Evolutionary conservation across 2,888 invertebrate genomes (phyloP).

Genomic region (Caenorhabditis virilis): DNA sequence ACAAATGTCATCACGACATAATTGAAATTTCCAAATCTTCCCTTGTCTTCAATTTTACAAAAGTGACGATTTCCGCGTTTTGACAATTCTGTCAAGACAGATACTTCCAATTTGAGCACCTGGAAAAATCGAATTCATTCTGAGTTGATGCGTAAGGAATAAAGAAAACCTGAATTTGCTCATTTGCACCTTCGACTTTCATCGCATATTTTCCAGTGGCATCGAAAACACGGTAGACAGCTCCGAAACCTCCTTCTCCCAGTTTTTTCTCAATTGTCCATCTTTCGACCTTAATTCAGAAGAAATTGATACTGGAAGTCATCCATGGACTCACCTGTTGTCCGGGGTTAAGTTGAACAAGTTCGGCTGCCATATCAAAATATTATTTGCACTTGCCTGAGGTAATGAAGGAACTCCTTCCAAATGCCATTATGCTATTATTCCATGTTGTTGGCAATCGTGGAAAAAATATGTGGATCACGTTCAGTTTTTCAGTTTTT

Average conservation of each 20-base stretch:
- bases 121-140: too few relatives aligned
- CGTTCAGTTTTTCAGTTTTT: too few relatives aligned
- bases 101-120: constrained; percentile 62
- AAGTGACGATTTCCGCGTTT: constrained; percentile 59
- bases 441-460: too few relatives aligned
- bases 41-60: too few relatives aligned
- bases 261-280: constrained; percentile 63
- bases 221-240: constrained; percentile 59
- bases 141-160: too few relatives aligned
- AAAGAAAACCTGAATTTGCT: constrained; percentile 54
- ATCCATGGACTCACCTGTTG: constrained; percentile 46
- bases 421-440: too few relatives aligned
- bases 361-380: constrained; percentile 49
- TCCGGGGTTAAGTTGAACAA: constrained; percentile 57
- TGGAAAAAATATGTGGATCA: too few relatives aligned
- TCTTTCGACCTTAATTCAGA: constrained; percentile 54
- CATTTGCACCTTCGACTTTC: constrained; percentile 55
- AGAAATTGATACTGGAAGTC: neutral
- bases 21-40: too few relatives aligned
- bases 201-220: constrained; percentile 59
- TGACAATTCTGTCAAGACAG: constrained; percentile 55
- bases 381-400: too few relatives aligned
- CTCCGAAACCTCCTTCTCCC: constrained; percentile 62
- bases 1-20: constrained; percentile 60
- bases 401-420: too few relatives aligned